Evolutionary conservation across 1,140 invertebrate species (phyloP).

Genomic region (Drosophila sulfurigaster): DNA sequence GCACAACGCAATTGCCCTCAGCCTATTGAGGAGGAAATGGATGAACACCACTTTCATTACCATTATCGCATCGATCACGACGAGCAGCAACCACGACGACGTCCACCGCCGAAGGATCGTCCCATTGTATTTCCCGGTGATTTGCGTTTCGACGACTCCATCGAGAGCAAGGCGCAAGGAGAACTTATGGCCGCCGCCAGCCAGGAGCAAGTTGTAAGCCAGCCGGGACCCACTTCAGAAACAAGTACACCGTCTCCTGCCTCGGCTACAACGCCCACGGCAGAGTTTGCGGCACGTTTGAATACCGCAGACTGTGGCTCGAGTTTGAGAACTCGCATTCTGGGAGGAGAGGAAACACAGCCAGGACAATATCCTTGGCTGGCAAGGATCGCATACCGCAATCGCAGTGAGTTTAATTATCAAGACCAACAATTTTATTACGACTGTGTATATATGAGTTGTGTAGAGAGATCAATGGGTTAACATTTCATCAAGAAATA

Average conservation of each 20-base stretch:
- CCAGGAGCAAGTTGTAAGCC: slow-evolving; percentile 5
- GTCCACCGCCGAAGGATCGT: slow-evolving; percentile 51
- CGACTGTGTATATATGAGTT: not conserved
- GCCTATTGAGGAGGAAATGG: slow-evolving; percentile 49
- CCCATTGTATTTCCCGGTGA: slow-evolving; percentile 72
- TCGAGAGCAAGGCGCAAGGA: not conserved
- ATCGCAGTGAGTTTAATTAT: slow-evolving; percentile 63
- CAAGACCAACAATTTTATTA: slow-evolving; percentile 32
- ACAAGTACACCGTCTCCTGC: not conserved
- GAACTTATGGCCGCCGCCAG: slow-evolving; percentile 13
- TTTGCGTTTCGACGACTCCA: slow-evolving; percentile 50
- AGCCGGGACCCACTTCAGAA: not conserved
- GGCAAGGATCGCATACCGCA: slow-evolving; percentile 87
- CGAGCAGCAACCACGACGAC: not conserved
- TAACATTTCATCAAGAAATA: slow-evolving; percentile 3
- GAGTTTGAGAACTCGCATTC: slow-evolving; percentile 87
- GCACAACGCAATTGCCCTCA: slow-evolving; percentile 64
- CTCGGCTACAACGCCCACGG: not conserved
- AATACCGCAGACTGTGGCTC: slow-evolving; percentile 86
- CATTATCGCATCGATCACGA: slow-evolving; percentile 58
- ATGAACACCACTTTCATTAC: slow-evolving; percentile 53
- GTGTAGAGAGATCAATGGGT: not conserved
- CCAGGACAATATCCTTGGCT: slow-evolving; percentile 90
- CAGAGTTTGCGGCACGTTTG: not conserved
- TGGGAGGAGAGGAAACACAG: slow-evolving; percentile 87